Conservation (phyloP, 2,797 vertebrate species). For the Premnoplex brunnescens region DNA sequence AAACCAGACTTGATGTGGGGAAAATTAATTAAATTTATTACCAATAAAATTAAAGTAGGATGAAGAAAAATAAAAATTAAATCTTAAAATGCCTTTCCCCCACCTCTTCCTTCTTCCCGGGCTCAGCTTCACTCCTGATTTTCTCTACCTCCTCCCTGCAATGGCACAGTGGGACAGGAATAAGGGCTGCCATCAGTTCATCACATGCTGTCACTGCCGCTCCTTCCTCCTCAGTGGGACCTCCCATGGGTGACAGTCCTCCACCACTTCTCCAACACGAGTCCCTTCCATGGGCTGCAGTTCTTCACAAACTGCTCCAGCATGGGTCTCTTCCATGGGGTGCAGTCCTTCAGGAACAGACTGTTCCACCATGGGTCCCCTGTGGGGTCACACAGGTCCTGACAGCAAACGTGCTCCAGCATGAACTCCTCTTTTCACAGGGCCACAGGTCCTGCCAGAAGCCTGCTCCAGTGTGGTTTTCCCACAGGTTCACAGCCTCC, state of each 20-base stretch:
- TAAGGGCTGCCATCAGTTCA: background rate
- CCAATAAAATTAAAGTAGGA: background rate
- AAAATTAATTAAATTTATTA: background rate
- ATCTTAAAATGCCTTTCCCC: background rate
- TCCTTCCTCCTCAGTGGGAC: background rate
- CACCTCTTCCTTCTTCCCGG: background rate
- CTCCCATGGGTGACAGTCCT: background rate
- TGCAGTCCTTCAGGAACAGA: background rate
- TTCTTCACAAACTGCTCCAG: background rate
- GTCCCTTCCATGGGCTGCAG: background rate
- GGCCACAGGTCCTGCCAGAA: background rate
- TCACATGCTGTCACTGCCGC: rapidly evolving
- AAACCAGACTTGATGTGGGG: background rate
- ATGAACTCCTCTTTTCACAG: background rate
- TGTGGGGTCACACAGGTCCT: background rate
- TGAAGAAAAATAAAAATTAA: background rate
- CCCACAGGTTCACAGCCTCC: background rate
- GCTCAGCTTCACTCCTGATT: background rate
- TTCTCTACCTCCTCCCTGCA: background rate
- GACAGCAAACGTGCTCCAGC: background rate
- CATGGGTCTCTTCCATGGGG: background rate
- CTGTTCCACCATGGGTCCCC: background rate
- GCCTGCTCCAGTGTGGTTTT: background rate
- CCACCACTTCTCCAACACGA: background rate
- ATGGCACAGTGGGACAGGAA: background rate